Evolutionary conservation across 2,113 vertebrate species (phyloP), one percentile per base, ranked within the genome.

Genomic region (Reinhardtius hippoglossoides): DNA sequence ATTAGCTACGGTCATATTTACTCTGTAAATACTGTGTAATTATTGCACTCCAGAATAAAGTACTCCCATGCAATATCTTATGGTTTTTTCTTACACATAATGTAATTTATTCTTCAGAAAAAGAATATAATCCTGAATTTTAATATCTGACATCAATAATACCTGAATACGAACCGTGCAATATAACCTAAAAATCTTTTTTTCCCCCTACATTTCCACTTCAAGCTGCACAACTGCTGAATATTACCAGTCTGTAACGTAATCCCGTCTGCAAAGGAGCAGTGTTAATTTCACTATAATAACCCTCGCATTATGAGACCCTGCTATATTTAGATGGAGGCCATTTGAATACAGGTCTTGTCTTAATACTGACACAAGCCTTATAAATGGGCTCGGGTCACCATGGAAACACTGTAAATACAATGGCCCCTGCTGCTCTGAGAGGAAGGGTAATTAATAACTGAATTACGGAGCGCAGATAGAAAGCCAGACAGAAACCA

Each of bases 361-460:
- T 95, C 95, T 94, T 95, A 96, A 93, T 93, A 95, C 91, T 92
- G 93, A 94, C 90, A 92, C 94, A 95, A 95, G 95, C 95, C 96
- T 95, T 97, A 97, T 96, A 96, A 96, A 95, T 88, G 91, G 91
- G 93, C 92, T 93, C 87, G 90, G 76, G 95, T 97, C 96, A 94
- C 97, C 96, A 97, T 94, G 95, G 96, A 95, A 98, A 97, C 96
- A 89, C 93, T 87, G 93, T 83, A 94, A 93, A 94, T 90, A 94
- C 92, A 94, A 91, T 91, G 78, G 89, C 93, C 86, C 63, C 85
- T 48, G 67, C 93, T 92, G 94, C 94, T 92, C 85, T 73, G 88
- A 72, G 91, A 91, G 93, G 88, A 92, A 92, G 82, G 88, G 94
- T 95, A 96, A 96, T 96, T 95, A 96, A 96, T 94, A 94, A 97